Evolutionary conservation across 2,113 vertebrate species (phyloP).

Genomic region (Leptobrachium leishanense): DNA sequence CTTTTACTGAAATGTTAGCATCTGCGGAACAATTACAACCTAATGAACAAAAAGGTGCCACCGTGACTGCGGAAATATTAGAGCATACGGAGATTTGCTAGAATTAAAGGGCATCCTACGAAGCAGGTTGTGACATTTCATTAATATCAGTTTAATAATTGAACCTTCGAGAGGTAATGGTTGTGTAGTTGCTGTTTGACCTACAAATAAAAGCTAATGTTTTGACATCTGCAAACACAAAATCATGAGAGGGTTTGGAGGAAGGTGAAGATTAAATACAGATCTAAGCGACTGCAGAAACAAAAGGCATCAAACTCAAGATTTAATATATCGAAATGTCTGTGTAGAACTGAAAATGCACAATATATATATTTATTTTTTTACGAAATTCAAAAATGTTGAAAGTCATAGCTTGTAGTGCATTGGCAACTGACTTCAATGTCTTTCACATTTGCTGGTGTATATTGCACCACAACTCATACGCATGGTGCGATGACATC

Average conservation of each 20-base stretch:
- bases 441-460: too few relatives aligned
- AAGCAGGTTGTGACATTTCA: constrained; percentile 26
- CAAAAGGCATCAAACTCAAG: not conserved
- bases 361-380: too few relatives aligned
- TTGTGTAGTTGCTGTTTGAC: constrained; percentile 15
- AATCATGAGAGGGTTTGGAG: not conserved
- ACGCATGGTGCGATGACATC: not conserved
- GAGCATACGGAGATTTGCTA: constrained; percentile 2
- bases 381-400: too few relatives aligned
- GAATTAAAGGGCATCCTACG: not conserved
- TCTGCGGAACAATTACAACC: not conserved
- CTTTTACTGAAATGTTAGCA: not conserved
- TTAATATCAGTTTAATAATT: constrained; percentile 38
- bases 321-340: not conserved
- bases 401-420: too few relatives aligned
- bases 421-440: too few relatives aligned
- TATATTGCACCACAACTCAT: too few relatives aligned
- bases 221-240: not conserved
- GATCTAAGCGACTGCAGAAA: constrained; percentile 7
- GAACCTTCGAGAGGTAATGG: constrained; percentile 10
- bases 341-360: too few relatives aligned
- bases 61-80: not conserved
- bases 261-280: not conserved
- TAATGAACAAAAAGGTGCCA: not conserved
- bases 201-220: constrained; percentile 13